Evolutionary conservation across 2,888 invertebrate species (phyloP), one percentile per base, ranked within the genome.

Genomic region (Ornithoptera priamus): DNA sequence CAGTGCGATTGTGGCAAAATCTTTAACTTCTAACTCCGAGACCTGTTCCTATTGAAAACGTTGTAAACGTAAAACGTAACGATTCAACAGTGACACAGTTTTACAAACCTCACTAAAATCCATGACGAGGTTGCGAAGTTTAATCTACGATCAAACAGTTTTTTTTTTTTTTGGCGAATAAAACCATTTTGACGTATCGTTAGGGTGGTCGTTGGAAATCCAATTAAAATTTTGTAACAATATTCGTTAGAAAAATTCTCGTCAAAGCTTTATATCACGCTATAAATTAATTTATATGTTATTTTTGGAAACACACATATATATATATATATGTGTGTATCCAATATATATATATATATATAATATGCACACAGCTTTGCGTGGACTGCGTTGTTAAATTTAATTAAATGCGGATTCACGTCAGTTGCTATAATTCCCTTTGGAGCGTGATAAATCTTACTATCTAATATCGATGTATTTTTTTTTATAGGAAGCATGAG

Each of bases 391-490:
- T 53, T 64, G 22, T 64, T 56, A 65, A 65, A 30, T 65, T 65
- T 57, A 65, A 65, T 65, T 65, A 57, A 57, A 39, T 22, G 36
- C 39, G 64, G 64, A 56, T 65, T 39, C 57, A 20, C 57, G 64
- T 65, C 64, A 65, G 17, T 30, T 30, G 57, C 39, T 65, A 65
- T 65, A 57, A 65, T 65, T 65, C 53, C 57, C 53, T 65, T 22
- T 53, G 6, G 5, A 53, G n/a, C 53, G 53, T n/a, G 18, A 53
- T 53, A 53, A 53, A n/a, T 53, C 6, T 53, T n/a, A 18, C n/a
- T n/a, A 53, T n/a, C 0, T 53, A 6, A n/a, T 6, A 53, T 53
- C 4, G n/a, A 53, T 53, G 18, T 50, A 18, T 30, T 30, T 30
- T 30, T 22, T 30, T 30, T 30, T 30, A 30, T 30, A 30, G 30